Evolutionary conservation across 2,888 invertebrate species (phyloP).

Genomic region (Pristionchus mayeri): DNA sequence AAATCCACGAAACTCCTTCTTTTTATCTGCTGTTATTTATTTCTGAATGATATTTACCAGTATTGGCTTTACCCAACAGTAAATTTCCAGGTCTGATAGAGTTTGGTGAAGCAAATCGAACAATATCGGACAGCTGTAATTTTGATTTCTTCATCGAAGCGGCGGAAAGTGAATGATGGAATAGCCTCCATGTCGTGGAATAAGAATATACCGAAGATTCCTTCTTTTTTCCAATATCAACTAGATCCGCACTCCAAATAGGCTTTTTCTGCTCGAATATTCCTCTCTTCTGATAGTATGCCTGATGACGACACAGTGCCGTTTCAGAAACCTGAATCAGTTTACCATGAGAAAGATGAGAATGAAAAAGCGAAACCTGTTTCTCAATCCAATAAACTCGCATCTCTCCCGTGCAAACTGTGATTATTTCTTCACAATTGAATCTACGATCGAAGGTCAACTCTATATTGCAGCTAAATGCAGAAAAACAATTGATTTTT

Average conservation of each 20-base stretch:
- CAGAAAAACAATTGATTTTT: neutral
- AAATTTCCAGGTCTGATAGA: neutral
- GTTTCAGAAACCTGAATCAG: neutral
- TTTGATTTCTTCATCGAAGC: no score
- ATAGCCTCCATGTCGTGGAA: no score
- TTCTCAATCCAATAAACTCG: conserved; percentile 32
- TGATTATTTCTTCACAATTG: neutral
- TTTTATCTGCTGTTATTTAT: neutral
- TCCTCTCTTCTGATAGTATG: neutral
- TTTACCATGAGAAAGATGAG: neutral
- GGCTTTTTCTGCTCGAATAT: conserved; percentile 3
- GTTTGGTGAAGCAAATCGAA: conserved; percentile 24
- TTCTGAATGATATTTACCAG: neutral
- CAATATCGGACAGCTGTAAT: conserved; percentile 21
- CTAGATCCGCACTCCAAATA: neutral
- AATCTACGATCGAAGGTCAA: conserved; percentile 16
- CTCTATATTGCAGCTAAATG: neutral
- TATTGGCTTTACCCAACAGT: neutral
- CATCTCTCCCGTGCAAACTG: conserved; percentile 3
- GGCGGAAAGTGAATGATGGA: no score
- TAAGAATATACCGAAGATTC: no score
- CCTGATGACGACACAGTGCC: neutral
- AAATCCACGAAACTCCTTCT: conserved; percentile 22
- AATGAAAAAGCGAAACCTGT: neutral
- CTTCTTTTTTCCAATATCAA: conserved; percentile 3